Conservation (phyloP, 1,140 invertebrate species). For the Drosophila leontia region DNA sequence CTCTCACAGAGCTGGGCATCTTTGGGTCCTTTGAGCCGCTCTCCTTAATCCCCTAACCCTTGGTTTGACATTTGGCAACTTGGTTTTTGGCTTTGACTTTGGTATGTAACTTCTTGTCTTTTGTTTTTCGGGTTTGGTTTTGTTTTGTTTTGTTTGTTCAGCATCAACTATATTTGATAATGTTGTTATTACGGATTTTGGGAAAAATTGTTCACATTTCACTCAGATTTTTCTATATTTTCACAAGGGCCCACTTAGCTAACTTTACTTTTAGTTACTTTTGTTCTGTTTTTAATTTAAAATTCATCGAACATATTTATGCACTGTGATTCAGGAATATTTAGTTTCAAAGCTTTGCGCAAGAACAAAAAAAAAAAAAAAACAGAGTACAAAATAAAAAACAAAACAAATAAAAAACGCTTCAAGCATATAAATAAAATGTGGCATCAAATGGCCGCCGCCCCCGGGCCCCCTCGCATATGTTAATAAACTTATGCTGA, state of each 20-base stretch:
- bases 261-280: not conserved
- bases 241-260: slow-evolving; percentile 9
- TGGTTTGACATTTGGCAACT: slow-evolving; percentile 13
- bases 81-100: not conserved
- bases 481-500: slow-evolving; percentile 68
- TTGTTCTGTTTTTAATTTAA: not conserved
- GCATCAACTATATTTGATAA: not conserved
- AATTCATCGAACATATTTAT: not conserved
- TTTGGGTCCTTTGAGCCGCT: slow-evolving; percentile 49
- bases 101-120: slow-evolving; percentile 5
- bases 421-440: slow-evolving; percentile 77
- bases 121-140: not conserved
- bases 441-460: slow-evolving; percentile 70
- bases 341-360: slow-evolving; percentile 57
- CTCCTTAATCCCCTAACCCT: slow-evolving; percentile 23
- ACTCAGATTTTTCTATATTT: slow-evolving; percentile 32
- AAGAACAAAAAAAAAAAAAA: slow-evolving; percentile 71
- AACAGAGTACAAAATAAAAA: slow-evolving; percentile 55
- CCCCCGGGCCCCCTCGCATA: slow-evolving; percentile 19
- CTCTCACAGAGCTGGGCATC: slow-evolving; percentile 66
- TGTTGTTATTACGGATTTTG: not conserved
- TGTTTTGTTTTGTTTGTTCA: not conserved
- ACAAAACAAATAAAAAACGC: slow-evolving; percentile 77
- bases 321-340: not conserved
- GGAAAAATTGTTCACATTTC: not conserved